Conservation (phyloP, 2,797 vertebrate genomes). For the Eurystomus glaucurus region DNA sequence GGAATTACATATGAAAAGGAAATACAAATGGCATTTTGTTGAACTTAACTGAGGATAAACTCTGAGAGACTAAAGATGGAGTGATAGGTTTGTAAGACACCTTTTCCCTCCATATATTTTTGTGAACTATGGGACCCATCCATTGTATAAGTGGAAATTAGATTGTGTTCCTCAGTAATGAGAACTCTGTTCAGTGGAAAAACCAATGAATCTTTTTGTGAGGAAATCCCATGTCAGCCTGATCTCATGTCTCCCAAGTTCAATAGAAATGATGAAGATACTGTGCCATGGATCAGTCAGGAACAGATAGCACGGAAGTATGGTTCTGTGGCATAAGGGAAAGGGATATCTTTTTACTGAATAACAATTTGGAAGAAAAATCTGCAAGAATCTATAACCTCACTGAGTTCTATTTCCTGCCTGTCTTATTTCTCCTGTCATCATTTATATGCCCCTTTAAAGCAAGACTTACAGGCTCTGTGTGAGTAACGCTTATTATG, state of each 20-base stretch:
- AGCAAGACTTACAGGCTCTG: constrained; percentile 1
- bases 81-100: neutral
- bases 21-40: neutral
- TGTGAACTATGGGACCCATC: constrained; percentile 44
- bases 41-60: neutral
- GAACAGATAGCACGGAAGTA: neutral
- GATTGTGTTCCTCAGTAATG: constrained; percentile 55
- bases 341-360: constrained; percentile 47
- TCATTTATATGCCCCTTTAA: constrained; percentile 22
- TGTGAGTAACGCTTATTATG: neutral
- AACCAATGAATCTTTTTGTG: constrained; percentile 62
- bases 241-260: constrained; percentile 10
- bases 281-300: constrained; percentile 10
- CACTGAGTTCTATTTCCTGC: constrained; percentile 45
- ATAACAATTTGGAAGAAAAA: constrained; percentile 60
- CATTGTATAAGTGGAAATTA: constrained; percentile 68
- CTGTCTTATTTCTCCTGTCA: constrained; percentile 20
- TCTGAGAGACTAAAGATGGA: neutral
- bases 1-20: neutral
- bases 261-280: constrained; percentile 46
- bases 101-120: constrained; percentile 20
- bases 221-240: constrained; percentile 15
- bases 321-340: neutral
- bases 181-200: constrained; percentile 44
- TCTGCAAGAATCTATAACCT: constrained; percentile 44